Conservation (phyloP, 1,140 invertebrate genomes). For the Caenorhabditis elegans region WBcel235 BX284604.4:8923001-8923500, state of each 20-base stretch:
- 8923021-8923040: too few species aligned
- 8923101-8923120: too few species aligned
- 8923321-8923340: background rate
- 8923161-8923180: background rate
- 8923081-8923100: too few species aligned
- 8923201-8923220: background rate
- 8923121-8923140: too few species aligned
- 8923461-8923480: background rate
- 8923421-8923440: background rate
- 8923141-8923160: background rate
- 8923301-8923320: background rate
- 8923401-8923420: conserved; percentile 3
- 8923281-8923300: background rate
- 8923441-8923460: background rate
- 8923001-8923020: background rate
- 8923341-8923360: too few species aligned
- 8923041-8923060: too few species aligned
- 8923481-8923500: too few species aligned
- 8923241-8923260: background rate
- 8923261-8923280: background rate
- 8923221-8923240: conserved; percentile 26
- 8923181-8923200: background rate
- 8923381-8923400: background rate
- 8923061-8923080: too few species aligned
- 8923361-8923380: too few species aligned